Evolutionary conservation across 2,797 vertebrate species (phyloP).

Genomic region (Ctenosaura bakeri): DNA sequence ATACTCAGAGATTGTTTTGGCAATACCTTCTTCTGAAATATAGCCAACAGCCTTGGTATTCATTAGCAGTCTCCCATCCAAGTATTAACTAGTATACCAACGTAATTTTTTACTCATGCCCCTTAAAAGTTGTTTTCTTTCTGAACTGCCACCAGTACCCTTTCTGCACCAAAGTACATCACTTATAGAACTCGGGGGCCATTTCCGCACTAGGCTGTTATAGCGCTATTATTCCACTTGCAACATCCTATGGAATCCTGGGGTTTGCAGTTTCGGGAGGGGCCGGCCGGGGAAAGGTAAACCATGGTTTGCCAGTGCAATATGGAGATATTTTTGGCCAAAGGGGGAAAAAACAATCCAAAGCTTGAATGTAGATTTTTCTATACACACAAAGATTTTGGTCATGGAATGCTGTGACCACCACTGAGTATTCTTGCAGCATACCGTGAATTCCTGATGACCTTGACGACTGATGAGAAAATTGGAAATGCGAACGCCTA

Average conservation of each 20-base stretch:
- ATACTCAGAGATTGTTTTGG: no score
- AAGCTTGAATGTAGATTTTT: background rate
- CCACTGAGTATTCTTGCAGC: background rate
- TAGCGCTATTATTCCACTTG: no score
- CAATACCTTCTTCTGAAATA: no score
- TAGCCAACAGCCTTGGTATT: no score
- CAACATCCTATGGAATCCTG: no score
- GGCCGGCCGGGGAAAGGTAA: background rate
- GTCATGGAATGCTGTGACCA: background rate
- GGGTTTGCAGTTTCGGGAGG: no score
- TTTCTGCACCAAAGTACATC: background rate
- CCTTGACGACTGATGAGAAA: slow-evolving; percentile 52
- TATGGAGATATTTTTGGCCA: background rate
- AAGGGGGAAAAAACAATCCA: background rate
- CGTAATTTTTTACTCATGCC: background rate
- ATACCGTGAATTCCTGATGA: slow-evolving; percentile 48
- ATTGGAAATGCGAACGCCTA: slow-evolving; percentile 12
- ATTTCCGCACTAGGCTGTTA: no score
- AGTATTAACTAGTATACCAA: background rate
- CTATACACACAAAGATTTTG: background rate
- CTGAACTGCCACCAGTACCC: background rate
- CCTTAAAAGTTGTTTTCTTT: background rate
- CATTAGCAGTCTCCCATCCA: no score
- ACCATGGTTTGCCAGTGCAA: background rate
- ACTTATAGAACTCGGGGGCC: background rate